phyloP scores from a whole-genome alignment of 2,113 vertebrate genomes.

The Dicrurus megarhynchus region DNA sequence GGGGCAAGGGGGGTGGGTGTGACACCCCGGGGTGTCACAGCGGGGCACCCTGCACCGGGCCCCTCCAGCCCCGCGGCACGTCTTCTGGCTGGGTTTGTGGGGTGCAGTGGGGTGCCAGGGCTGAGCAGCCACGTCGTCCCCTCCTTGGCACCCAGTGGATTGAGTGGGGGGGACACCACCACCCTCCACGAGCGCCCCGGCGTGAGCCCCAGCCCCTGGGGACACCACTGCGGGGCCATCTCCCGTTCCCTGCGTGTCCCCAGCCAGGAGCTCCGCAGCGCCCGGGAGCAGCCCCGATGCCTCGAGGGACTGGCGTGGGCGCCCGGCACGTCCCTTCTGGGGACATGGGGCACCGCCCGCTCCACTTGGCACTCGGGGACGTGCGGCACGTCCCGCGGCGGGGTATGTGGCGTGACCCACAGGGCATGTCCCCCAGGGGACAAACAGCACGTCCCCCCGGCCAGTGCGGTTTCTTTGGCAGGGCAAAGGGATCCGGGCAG shows the following conservation, averaged over 20 bases:
- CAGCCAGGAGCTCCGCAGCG: not conserved
- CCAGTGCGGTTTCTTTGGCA: not conserved
- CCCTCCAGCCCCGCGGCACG: not conserved
- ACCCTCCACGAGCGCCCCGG: fast-evolving
- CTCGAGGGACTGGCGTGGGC: fast-evolving
- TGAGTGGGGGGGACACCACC: not conserved
- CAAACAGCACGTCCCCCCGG: not conserved
- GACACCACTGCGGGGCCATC: not conserved
- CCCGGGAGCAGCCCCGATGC: not conserved
- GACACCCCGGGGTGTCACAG: not conserved
- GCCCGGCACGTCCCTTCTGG: not conserved
- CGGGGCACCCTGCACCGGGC: not conserved
- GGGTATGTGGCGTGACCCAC: not conserved
- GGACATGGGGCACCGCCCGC: not conserved
- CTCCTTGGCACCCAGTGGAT: not conserved
- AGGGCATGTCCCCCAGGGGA: not conserved
- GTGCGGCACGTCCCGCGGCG: not conserved
- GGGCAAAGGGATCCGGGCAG: not conserved
- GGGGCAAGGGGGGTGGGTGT: not conserved
- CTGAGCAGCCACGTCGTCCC: not conserved
- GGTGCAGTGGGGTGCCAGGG: not conserved
- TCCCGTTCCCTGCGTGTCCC: not conserved
- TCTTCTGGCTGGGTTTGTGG: not conserved
- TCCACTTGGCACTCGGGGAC: not conserved
- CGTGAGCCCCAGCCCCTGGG: not conserved